A percentile compares a stretch with the other conserved stretches of the same genome.
Conservation (phyloP, 2,888 invertebrate species). For the Sussaba pulchella region DNA sequence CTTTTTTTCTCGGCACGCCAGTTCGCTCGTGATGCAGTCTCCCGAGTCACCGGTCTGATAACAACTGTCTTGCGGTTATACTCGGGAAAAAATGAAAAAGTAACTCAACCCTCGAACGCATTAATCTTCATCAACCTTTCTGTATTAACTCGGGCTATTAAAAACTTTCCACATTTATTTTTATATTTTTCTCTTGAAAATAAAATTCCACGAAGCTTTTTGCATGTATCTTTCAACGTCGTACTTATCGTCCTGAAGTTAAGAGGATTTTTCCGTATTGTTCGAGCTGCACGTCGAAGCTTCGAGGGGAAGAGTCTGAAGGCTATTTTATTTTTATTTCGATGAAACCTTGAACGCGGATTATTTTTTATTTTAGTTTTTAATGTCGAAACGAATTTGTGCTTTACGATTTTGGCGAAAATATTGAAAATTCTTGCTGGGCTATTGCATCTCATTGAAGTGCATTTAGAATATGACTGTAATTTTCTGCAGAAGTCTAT, state of each 20-base stretch:
- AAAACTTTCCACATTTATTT: not conserved
- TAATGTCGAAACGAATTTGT: not conserved
- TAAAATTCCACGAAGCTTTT: too few relatives aligned
- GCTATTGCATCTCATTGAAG: not conserved
- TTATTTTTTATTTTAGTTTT: too few relatives aligned
- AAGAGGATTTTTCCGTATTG: not conserved
- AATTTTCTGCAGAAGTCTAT: too few relatives aligned
- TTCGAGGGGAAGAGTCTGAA: not conserved
- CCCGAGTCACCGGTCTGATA: not conserved
- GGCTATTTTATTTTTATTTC: too few relatives aligned
- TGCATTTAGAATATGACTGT: not conserved
- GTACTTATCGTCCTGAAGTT: not conserved
- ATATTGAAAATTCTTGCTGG: not conserved
- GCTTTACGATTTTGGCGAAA: not conserved
- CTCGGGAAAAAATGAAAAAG: constrained; percentile 38
- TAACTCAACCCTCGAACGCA: not conserved
- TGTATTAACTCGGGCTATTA: not conserved
- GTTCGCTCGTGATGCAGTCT: constrained; percentile 11
- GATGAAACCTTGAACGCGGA: too few relatives aligned
- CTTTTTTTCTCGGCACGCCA: not conserved
- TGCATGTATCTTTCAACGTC: not conserved
- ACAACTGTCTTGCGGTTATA: constrained; percentile 1
- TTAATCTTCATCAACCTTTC: not conserved
- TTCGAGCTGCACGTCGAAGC: not conserved
- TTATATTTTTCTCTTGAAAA: too few relatives aligned